These are phyloP conservation scores for Corynorhinus townsendii DNA, from an alignment of 2,113 vertebrate genomes.

Conservation along the genomic window DNA sequence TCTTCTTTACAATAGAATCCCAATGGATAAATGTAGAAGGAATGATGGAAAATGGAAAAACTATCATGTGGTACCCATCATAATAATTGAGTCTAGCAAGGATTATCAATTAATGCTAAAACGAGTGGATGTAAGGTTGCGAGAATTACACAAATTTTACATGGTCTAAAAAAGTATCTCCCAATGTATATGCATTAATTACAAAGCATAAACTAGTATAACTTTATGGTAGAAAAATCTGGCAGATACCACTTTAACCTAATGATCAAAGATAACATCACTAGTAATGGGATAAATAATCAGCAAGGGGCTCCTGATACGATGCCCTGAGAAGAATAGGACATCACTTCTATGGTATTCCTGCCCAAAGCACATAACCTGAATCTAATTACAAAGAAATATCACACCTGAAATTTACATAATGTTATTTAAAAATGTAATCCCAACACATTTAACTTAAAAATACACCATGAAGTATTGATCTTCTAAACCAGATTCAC, in stretches of 20 bases:
- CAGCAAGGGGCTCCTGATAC: not conserved
- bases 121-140: not conserved
- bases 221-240: not conserved
- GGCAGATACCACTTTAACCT: not conserved
- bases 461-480: not conserved
- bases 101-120: conserved; percentile 6
- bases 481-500: not conserved
- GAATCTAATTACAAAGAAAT: not conserved
- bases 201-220: not conserved
- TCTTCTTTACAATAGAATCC: not conserved
- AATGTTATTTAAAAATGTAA: not conserved
- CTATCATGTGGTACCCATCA: not conserved
- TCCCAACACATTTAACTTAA: not conserved
- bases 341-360: not conserved
- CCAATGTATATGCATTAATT: not conserved
- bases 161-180: not conserved
- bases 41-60: conserved; percentile 8
- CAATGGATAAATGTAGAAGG: not conserved
- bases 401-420: not conserved
- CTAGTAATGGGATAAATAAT: not conserved
- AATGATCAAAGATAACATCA: not conserved
- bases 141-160: not conserved
- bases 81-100: not conserved
- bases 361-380: not conserved
- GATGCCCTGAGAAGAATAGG: not conserved